A percentile compares a stretch with the other conserved stretches of the same genome.
These are phyloP conservation scores for Chiroxiphia lanceolata DNA, from an alignment of 2,797 vertebrate species.

Conservation along the genomic window DNA sequence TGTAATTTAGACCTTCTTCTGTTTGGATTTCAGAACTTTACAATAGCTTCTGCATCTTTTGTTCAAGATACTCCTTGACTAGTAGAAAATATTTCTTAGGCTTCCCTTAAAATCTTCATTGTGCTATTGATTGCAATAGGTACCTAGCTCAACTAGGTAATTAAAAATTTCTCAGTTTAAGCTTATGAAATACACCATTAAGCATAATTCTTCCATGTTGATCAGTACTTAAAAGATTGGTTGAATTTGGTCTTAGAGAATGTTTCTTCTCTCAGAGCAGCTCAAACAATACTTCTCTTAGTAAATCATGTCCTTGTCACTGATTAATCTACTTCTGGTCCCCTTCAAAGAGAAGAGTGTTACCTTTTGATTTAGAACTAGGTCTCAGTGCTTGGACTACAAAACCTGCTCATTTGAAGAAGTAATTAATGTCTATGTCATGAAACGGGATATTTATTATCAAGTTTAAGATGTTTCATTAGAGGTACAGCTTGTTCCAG, in stretches of 20 bases:
- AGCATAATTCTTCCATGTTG: background rate
- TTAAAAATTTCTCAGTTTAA: background rate
- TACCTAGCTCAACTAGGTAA: background rate
- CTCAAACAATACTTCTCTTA: background rate
- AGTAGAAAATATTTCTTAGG: background rate
- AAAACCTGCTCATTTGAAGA: background rate
- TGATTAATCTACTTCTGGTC: background rate
- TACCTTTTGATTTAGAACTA: background rate
- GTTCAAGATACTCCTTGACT: background rate
- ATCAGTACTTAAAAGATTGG: background rate
- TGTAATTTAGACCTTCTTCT: background rate
- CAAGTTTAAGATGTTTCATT: conserved; percentile 6
- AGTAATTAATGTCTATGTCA: background rate
- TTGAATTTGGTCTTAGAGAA: background rate
- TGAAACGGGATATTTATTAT: background rate
- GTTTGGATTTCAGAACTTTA: background rate
- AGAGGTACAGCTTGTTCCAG: background rate
- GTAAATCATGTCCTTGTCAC: background rate
- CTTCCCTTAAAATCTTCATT: background rate
- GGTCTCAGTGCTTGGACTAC: background rate
- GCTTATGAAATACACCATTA: background rate
- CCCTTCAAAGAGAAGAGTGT: background rate
- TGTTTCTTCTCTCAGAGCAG: background rate
- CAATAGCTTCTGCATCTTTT: background rate
- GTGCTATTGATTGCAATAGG: background rate